Base-by-base conservation (phyloP, 2,888 invertebrate genomes). In the Gisinianus flammeolus region DNA sequence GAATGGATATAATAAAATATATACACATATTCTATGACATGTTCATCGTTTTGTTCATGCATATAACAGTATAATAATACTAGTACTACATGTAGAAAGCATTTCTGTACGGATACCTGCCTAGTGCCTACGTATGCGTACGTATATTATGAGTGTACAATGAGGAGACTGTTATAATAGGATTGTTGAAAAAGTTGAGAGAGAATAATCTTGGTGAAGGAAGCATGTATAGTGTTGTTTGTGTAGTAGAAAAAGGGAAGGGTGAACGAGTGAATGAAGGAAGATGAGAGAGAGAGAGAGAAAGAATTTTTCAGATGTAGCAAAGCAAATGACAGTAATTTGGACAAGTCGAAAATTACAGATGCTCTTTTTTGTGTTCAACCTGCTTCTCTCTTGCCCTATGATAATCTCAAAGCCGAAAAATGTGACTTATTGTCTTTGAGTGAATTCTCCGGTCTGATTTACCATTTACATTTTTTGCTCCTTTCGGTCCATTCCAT, bases 321-420 rank as follows among this genome's bases (percentile, higher is more conserved):
- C 52, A 31, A 10, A 73, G 68, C 28, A 78, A 78, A 78, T 78
- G 73, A 78, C 73, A 78, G 78, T 78, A 78, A 78, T 78, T 78
- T 78, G 75, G 68, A 68, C 67, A 75, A 73, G 69, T 76, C 44
- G 69, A 70, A 76, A 76, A 76, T 76, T 76, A 76, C 76, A 70
- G 28, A 69, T 76, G 70, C 30, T 76, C 62, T 74, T 75, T 69
- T 74, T 66, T 74, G 66, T 64, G 22, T 56, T 44, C 56, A 67
- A 31, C 76, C 76, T 69, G 69, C 76, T 69, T 76, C 70, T 56
- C 56, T 31, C 76, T 76, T 68, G 69, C 76, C 76, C 70, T 76
- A 69, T 76, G 58, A 76, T 76, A 70, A 69, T 62, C 69, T 70
- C 76, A 19, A 69, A 52, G 76, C 76, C 76, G 76, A 76, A 76